These are phyloP conservation scores for Enoplosus armatus DNA, from an alignment of 2,797 vertebrate species.

Conservation along the genomic window DNA sequence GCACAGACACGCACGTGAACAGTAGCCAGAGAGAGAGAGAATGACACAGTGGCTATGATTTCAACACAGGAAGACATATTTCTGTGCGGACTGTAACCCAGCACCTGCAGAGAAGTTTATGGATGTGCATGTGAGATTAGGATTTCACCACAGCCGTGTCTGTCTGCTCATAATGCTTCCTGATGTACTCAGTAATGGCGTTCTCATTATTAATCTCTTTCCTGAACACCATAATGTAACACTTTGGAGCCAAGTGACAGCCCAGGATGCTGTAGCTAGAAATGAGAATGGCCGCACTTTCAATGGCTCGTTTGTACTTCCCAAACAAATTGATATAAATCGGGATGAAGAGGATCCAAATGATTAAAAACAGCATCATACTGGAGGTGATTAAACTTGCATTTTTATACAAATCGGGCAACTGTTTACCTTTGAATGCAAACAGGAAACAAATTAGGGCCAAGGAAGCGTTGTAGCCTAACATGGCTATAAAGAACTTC, in stretches of 20 bases:
- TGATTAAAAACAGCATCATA: conserved; percentile 78
- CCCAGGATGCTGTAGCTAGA: conserved; percentile 76
- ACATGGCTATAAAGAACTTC: conserved; percentile 36
- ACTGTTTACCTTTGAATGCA: conserved; percentile 69
- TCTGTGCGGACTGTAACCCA: not conserved
- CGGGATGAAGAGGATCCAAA: conserved; percentile 79
- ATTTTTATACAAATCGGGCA: conserved; percentile 81
- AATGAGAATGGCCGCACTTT: conserved; percentile 68
- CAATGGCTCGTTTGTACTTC: conserved; percentile 53
- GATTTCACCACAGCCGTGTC: conserved; percentile 44
- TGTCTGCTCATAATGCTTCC: conserved; percentile 66
- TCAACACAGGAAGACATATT: conserved; percentile 40
- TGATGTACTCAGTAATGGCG: conserved; percentile 71
- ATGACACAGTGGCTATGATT: not conserved
- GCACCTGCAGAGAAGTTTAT: not conserved
- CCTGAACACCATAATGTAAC: conserved; percentile 76
- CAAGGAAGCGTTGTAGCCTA: conserved; percentile 68
- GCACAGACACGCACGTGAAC: too few species aligned
- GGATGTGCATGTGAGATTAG: not conserved
- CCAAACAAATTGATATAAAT: conserved; percentile 51
- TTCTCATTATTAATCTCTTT: conserved; percentile 73
- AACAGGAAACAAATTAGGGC: conserved; percentile 71
- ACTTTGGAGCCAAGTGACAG: conserved; percentile 79
- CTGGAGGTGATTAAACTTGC: conserved; percentile 64
- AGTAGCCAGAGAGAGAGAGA: not conserved